These are phyloP conservation scores for Drosophila virilis DNA, from an alignment of 1,140 invertebrate species.

Conservation along the genomic window DNA sequence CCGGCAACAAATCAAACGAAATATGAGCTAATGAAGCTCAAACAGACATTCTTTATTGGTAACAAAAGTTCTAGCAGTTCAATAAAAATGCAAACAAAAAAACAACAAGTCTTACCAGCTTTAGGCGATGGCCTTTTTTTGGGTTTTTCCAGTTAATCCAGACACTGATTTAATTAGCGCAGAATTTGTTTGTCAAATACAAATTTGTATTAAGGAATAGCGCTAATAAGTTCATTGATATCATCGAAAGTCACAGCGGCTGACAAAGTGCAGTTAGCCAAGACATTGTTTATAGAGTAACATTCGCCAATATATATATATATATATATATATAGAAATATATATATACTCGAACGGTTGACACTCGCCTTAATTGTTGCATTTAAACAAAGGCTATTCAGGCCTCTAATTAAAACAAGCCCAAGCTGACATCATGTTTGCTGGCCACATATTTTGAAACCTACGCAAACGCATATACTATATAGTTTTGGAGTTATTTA, in stretches of 20 bases:
- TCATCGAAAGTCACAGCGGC: background rate
- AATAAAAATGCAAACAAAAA: constrained; percentile 10
- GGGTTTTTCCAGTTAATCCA: constrained; percentile 66
- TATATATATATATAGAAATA: background rate
- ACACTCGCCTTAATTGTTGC: constrained; percentile 17
- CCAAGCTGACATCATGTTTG: constrained; percentile 40
- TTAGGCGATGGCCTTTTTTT: constrained; percentile 49
- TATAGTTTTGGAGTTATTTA: background rate
- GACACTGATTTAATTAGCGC: constrained; percentile 61
- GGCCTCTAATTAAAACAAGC: constrained; percentile 29
- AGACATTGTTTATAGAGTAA: constrained; percentile 15
- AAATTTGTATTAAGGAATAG: constrained; percentile 22
- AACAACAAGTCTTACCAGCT: constrained; percentile 59
- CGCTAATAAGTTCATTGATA: constrained; percentile 67
- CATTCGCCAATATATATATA: background rate
- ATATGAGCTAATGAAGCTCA: constrained; percentile 28
- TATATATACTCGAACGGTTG: constrained; percentile 1
- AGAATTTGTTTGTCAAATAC: constrained; percentile 48
- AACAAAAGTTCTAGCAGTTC: constrained; percentile 13
- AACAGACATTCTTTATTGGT: background rate
- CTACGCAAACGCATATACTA: constrained; percentile 7
- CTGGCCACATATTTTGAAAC: constrained; percentile 6
- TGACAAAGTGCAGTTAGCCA: background rate
- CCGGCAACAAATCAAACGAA: constrained; percentile 3
- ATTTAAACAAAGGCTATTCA: constrained; percentile 4